Evolutionary conservation across 1,140 invertebrate species (phyloP), one percentile per base, ranked within the genome.

Genomic region (Episyrphus balteatus): DNA sequence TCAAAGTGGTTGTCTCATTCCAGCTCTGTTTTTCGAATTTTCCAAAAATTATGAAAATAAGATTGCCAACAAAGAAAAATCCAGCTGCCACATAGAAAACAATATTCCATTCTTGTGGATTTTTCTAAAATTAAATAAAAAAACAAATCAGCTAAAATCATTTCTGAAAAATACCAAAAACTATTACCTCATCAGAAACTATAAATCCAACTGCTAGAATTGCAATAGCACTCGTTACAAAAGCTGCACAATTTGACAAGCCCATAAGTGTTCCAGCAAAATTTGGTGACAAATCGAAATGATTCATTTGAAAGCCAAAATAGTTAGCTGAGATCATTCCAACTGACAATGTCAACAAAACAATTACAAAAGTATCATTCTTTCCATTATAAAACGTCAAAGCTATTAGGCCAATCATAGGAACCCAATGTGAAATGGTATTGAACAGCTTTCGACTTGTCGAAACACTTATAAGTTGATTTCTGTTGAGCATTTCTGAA

Each of bases 11-110:
- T 3, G 21, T 26, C 21, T 79, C 73, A 47, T 85, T 83, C 83
- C 83, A 85, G 10, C 71, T 59, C 51, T 84, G 80, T 11, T 73
- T 71, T 17, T 77, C 70, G 0, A 75, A 78, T 1, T 76, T 76
- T 9, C 80, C 77, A 55, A 84, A 82, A 12, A 85, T 53, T 18
- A 84, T 50, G 54, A 84, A 91, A 39, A 83, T 67, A 6, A 84
- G 57, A 52, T 83, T 83, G 13, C 82, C 81, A 32, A 80, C 50
- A 32, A 83, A 71, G 50, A 86, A 86, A 15, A 89, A 71, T n/a
- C 68, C 76, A 15, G 83, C 76, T 1, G 83, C 76, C 31, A 88
- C 69, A 57, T 82, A 82, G 65, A 90, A 91, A 1, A 89, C 81
- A 31, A 72, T 75, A 45, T 78, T 75, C 88, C 88, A 92, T 52